Evolutionary conservation across 2,888 invertebrate genomes (phyloP), one percentile per base, ranked within the genome.

Genomic region (Acrobasis consociella): DNA sequence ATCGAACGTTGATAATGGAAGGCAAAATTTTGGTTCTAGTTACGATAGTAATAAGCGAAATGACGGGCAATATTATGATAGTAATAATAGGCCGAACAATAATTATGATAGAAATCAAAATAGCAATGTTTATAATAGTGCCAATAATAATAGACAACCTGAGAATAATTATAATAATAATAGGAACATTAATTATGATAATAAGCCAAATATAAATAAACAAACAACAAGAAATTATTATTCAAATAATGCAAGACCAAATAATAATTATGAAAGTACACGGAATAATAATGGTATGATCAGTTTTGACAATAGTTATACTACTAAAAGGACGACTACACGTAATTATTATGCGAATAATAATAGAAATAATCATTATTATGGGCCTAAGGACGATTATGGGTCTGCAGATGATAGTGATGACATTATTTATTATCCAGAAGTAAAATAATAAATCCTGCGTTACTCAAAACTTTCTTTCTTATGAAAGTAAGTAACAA

Each of bases 341-440:
- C 15, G 39, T 17, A 56, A 42, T 17, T 42, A 56, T 22, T 56
- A 42, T 42, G 56, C 42, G 5, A 37, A 51, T 56, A 58, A 62
- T 60, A 62, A 52, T 22, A 60, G 53, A 42, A 55, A 31, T 49
- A 51, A 50, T 38, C 56, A 56, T 60, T 46, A 60, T 46, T n/a
- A 64, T 22, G 50, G 51, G 11, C 37, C 39, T 1, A 51, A 15
- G 8, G 62, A 62, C 0, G n/a, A 62, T 55, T 62, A 56, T 56
- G 38, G 55, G 49, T 5, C 16, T 31, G 17, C 38, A 13, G 50
- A 38, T 13, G 37, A 60, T 56, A 62, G 42, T 49, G 59, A 60
- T 0, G 61, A 61, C 15, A 46, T 53, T 5, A 61, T 61, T 49
- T 61, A 61, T 53, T 61, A 46, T 31, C 61, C 62, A 31, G 51